Conservation (phyloP, 1,140 invertebrate species). For the Drosophila watanabei region DNA sequence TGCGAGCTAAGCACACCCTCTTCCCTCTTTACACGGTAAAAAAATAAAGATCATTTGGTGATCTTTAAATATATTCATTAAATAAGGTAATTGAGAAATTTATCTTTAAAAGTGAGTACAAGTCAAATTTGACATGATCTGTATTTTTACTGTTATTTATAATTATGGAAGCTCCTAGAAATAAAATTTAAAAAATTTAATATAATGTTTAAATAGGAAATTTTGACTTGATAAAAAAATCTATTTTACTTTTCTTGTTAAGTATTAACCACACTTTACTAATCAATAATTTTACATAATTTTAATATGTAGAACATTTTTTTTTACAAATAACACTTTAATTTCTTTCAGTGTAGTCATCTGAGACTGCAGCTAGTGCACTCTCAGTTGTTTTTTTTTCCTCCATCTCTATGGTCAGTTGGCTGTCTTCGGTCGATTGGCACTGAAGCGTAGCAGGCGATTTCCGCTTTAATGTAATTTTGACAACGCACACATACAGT, state of each 20-base stretch:
- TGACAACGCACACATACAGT: conserved; percentile 65
- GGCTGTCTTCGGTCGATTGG: conserved; percentile 53
- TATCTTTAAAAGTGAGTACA: neutral
- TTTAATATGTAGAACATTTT: too few species aligned
- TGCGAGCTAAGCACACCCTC: conserved; percentile 50
- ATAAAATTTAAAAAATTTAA: too few species aligned
- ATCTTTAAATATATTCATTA: neutral
- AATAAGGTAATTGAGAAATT: neutral
- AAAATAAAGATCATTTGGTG: neutral
- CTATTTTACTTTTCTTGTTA: neutral
- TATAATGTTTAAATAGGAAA: neutral
- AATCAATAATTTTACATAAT: too few species aligned
- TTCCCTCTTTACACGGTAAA: conserved; percentile 6
- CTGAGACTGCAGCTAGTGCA: conserved; percentile 37
- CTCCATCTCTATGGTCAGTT: conserved; percentile 28
- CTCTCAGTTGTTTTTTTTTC: conserved; percentile 3
- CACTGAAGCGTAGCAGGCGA: conserved; percentile 68
- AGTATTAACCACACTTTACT: neutral
- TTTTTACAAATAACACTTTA: neutral
- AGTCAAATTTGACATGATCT: neutral
- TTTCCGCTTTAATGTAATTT: conserved; percentile 83
- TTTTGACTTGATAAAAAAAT: neutral
- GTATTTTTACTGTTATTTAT: neutral
- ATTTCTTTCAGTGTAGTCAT: conserved; percentile 22
- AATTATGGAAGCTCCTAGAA: neutral